A percentile compares a stretch with the other conserved stretches of the same genome.
phyloP scores from a whole-genome alignment of 2,113 vertebrate genomes.

The Fulica atra region DNA sequence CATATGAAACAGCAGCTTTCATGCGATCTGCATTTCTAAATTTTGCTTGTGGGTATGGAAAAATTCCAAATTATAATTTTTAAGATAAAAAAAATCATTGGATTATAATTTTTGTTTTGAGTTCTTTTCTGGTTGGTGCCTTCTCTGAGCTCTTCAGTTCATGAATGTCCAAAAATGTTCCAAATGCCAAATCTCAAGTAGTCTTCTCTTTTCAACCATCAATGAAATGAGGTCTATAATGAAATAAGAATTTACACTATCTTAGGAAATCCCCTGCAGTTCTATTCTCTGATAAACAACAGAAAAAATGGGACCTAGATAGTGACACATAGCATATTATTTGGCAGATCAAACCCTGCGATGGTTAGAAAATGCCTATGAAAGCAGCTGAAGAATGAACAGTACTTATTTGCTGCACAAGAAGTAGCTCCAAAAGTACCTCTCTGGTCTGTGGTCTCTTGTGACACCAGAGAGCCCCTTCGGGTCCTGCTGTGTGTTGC shows the following conservation, averaged over 20 bases:
- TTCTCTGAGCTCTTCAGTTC: background rate
- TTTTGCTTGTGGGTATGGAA: background rate
- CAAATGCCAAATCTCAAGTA: background rate
- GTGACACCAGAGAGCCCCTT: background rate
- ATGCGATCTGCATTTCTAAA: background rate
- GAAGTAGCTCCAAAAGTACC: background rate
- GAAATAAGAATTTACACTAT: background rate
- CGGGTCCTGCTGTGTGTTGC: background rate
- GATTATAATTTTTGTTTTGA: background rate
- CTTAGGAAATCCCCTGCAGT: background rate
- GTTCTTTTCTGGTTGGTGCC: background rate
- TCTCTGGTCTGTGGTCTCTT: background rate
- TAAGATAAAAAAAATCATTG: background rate
- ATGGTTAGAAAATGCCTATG: background rate
- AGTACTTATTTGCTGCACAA: background rate
- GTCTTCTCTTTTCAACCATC: background rate
- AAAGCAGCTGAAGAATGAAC: background rate
- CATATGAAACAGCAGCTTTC: background rate
- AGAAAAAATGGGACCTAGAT: background rate
- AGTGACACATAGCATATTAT: background rate
- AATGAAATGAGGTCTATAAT: background rate
- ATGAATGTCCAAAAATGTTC: background rate
- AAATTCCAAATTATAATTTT: background rate
- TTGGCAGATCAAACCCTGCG: background rate
- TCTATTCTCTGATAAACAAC: background rate